Conservation (phyloP, 2,888 invertebrate species). For the Sarcophaga caerulescens region DNA sequence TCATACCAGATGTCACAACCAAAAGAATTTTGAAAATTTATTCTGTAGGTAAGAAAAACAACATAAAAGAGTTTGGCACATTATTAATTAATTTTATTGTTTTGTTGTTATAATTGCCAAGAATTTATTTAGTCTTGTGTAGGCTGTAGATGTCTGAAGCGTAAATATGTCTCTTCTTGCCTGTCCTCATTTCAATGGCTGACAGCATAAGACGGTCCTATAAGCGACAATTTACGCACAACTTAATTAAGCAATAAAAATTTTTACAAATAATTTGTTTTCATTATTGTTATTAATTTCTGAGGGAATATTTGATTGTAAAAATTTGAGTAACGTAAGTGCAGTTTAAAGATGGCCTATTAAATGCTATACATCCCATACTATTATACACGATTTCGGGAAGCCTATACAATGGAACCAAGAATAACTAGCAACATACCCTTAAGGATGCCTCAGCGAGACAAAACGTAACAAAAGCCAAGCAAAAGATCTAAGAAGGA, state of each 20-base stretch:
- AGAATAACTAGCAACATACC: too few species aligned
- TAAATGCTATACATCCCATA: too few species aligned
- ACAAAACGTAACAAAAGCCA: too few species aligned
- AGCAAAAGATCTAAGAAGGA: too few species aligned
- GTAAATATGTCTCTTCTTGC: not conserved
- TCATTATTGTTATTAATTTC: not conserved
- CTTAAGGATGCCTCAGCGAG: too few species aligned
- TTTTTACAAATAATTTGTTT: not conserved
- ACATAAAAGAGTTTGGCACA: conserved; percentile 2
- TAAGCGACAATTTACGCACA: not conserved
- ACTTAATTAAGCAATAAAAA: conserved; percentile 19
- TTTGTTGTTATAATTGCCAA: not conserved
- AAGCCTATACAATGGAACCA: too few species aligned
- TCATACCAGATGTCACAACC: conserved; percentile 11
- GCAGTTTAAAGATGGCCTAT: too few species aligned
- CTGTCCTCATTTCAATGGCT: not conserved
- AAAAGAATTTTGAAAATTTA: conserved; percentile 3
- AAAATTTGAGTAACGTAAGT: too few species aligned
- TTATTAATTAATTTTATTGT: conserved; percentile 12
- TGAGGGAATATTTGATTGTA: not conserved
- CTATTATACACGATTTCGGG: too few species aligned
- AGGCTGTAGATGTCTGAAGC: not conserved
- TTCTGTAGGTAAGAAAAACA: not conserved
- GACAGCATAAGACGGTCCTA: not conserved
- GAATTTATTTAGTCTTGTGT: not conserved